Conservation (phyloP, 2,113 vertebrate genomes). For the Pseudopodoces humilis region DNA sequence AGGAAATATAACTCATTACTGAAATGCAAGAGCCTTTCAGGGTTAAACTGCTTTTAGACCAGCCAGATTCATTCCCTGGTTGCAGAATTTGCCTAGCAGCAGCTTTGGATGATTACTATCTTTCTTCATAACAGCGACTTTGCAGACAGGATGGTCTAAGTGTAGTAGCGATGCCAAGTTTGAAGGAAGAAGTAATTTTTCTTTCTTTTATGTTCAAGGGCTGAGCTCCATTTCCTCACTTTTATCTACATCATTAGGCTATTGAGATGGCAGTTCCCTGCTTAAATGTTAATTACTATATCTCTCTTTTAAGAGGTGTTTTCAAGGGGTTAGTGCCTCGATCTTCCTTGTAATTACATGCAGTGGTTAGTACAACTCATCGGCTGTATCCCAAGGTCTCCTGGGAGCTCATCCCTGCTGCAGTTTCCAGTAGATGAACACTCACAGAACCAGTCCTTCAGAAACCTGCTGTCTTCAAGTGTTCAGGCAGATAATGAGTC, state of each 20-base stretch:
- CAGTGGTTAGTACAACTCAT: background rate
- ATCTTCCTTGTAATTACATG: conserved; percentile 24
- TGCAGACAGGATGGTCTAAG: conserved; percentile 18
- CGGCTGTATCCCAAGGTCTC: background rate
- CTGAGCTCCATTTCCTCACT: conserved; percentile 11
- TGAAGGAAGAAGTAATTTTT: background rate
- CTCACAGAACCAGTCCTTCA: conserved; percentile 16
- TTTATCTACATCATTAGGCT: conserved; percentile 22
- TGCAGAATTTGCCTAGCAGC: conserved; percentile 22
- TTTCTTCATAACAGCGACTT: background rate
- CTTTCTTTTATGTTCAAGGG: conserved; percentile 2
- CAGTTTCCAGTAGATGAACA: conserved; percentile 7
- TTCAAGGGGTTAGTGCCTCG: conserved; percentile 12
- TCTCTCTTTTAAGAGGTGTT: conserved; percentile 18
- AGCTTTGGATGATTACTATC: conserved; percentile 4
- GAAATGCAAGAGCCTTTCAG: conserved; percentile 14
- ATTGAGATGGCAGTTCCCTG: background rate
- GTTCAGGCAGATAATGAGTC: background rate
- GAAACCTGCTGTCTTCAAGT: background rate
- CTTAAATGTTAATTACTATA: conserved; percentile 38
- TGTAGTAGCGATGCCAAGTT: background rate
- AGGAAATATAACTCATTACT: conserved; percentile 23
- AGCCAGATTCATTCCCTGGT: background rate
- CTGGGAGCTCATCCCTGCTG: background rate
- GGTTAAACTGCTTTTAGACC: background rate